A percentile compares a stretch with the other conserved stretches of the same genome.
Conservation (phyloP, 2,113 vertebrate genomes). For the Acinonyx jubatus region DNA sequence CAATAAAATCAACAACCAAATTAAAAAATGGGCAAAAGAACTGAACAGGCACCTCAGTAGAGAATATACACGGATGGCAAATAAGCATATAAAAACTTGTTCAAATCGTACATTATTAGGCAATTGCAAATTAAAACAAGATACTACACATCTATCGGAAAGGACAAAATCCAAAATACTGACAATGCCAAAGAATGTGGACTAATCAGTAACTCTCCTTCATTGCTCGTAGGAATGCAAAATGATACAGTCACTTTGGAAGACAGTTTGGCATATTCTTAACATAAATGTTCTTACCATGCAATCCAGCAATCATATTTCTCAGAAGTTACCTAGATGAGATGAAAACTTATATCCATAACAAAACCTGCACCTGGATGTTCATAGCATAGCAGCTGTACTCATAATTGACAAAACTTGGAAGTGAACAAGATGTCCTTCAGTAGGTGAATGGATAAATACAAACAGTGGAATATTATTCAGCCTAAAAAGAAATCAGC, state of each 20-base stretch:
- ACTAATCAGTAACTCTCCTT: neutral
- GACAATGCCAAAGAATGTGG: neutral
- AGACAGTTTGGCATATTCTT: neutral
- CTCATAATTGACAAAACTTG: neutral
- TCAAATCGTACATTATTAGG: neutral
- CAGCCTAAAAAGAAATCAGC: neutral
- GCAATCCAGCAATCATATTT: neutral
- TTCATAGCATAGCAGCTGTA: neutral
- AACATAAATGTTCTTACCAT: neutral
- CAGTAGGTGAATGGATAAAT: neutral
- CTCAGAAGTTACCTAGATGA: neutral
- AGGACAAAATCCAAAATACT: neutral
- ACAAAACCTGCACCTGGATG: neutral
- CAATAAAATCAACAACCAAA: neutral
- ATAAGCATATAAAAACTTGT: neutral
- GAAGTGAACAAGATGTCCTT: neutral
- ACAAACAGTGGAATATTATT: neutral
- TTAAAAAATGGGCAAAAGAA: neutral
- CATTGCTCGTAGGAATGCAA: neutral
- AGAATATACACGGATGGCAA: neutral
- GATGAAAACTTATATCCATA: neutral
- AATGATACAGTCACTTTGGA: neutral
- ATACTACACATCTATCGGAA: neutral
- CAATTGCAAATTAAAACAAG: neutral
- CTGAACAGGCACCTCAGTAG: neutral